These are phyloP conservation scores for Sterna hirundo DNA, from an alignment of 2,113 vertebrate species.

Conservation along the genomic window DNA sequence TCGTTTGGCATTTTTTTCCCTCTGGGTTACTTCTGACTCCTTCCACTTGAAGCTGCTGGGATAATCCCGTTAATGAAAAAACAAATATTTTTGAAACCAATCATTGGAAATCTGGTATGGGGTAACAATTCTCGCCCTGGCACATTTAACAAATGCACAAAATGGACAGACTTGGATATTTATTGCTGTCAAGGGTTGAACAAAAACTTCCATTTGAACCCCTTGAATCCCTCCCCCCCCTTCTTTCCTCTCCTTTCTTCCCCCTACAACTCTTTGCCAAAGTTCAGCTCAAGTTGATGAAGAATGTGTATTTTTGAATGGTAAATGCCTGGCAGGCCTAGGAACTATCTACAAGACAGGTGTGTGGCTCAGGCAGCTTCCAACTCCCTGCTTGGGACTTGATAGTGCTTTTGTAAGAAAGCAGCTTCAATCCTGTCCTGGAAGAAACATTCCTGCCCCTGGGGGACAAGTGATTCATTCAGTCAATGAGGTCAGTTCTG, in stretches of 20 bases:
- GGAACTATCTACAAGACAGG: slow-evolving; percentile 58
- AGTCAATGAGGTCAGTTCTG: slow-evolving; percentile 65
- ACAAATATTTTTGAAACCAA: not conserved
- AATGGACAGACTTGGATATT: not conserved
- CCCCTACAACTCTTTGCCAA: not conserved
- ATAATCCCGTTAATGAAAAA: not conserved
- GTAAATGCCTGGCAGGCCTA: slow-evolving; percentile 68
- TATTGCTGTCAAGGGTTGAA: not conserved
- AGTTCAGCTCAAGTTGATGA: slow-evolving; percentile 65
- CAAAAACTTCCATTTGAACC: slow-evolving; percentile 23
- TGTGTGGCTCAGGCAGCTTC: slow-evolving; percentile 60
- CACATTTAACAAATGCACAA: not conserved
- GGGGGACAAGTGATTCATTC: slow-evolving; percentile 70
- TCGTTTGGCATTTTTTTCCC: not conserved
- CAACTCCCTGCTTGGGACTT: slow-evolving; percentile 27
- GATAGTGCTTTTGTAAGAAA: slow-evolving; percentile 55
- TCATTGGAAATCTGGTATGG: not conserved
- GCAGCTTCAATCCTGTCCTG: slow-evolving; percentile 59
- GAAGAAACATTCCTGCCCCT: slow-evolving; percentile 64
- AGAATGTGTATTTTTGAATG: slow-evolving; percentile 61
- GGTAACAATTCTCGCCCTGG: not conserved
- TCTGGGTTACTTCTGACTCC: not conserved
- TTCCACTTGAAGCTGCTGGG: not conserved
- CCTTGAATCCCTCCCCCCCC: not conserved
- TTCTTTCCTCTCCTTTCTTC: not conserved